phyloP scores from a whole-genome alignment of 2,797 vertebrate genomes.

The Parotocinclus haroldoi region DNA sequence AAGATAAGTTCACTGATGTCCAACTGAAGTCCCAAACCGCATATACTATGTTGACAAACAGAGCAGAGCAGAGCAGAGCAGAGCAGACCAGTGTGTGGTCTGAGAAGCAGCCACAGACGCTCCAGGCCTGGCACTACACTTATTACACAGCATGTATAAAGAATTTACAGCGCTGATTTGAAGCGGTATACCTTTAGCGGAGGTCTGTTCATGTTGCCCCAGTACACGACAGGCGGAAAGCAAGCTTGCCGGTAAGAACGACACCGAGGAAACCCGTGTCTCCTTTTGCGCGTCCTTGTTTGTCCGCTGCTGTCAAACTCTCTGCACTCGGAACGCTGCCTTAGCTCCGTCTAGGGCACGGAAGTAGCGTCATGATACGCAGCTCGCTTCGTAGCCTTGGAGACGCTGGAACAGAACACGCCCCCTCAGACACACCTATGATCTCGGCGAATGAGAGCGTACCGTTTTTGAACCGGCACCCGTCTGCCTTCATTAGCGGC shows the following conservation, averaged over 20 bases:
- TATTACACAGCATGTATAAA: not conserved
- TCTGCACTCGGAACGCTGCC: constrained; percentile 55
- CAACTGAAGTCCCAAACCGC: not conserved
- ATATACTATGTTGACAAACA: not conserved
- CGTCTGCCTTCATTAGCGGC: too few relatives aligned
- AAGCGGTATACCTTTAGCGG: constrained; percentile 27
- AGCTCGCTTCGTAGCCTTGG: constrained; percentile 20
- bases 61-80: too few relatives aligned
- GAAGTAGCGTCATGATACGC: constrained; percentile 30
- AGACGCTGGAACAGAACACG: not conserved
- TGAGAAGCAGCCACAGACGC: not conserved
- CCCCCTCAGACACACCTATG: constrained; percentile 72
- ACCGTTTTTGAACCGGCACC: not conserved
- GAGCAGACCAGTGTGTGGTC: not conserved
- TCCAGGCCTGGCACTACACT: constrained; percentile 4
- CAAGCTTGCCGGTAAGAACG: constrained; percentile 23
- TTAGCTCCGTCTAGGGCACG: constrained; percentile 20
- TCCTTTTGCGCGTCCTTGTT: constrained; percentile 59
- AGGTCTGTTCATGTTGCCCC: constrained; percentile 58
- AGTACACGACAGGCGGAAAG: constrained; percentile 22
- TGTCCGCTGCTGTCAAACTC: constrained; percentile 71
- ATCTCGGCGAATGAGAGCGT: constrained; percentile 64
- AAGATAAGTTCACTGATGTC: not conserved
- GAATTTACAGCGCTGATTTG: not conserved
- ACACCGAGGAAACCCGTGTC: constrained; percentile 30